Percentiles rank a stretch among this genome's conserved stretches.
Conservation (phyloP, 1,140 invertebrate genomes). For the Diorhabda elongata region DNA sequence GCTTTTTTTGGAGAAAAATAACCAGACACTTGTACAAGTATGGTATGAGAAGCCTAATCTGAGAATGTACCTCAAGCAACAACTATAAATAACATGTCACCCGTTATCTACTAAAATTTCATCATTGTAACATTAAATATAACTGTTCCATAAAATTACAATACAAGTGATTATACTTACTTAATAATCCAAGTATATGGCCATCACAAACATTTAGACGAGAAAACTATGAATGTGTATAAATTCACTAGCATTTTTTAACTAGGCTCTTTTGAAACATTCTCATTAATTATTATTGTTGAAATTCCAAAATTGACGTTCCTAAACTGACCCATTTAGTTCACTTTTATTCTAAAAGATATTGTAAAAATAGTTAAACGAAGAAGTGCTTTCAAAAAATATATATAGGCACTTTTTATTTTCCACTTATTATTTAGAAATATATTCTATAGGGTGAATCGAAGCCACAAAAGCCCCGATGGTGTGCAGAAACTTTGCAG, state of each 20-base stretch:
- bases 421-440: no score
- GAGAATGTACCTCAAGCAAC: background rate
- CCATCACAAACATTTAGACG: slow-evolving; percentile 21
- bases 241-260: slow-evolving; percentile 8
- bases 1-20: no score
- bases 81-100: slow-evolving; percentile 1
- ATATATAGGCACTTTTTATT: no score
- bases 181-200: slow-evolving; percentile 8
- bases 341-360: no score
- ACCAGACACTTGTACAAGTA: background rate
- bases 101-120: slow-evolving; percentile 6
- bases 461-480: no score
- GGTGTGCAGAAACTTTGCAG: no score
- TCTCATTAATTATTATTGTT: no score
- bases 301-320: no score
- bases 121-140: slow-evolving; percentile 16
- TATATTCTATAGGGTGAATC: no score
- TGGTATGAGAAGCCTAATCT: background rate
- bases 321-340: no score
- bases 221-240: slow-evolving; percentile 10
- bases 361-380: no score
- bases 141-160: slow-evolving; percentile 17
- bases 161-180: slow-evolving; percentile 9
- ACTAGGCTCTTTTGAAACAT: background rate
- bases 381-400: no score